Evolutionary conservation across 2,888 invertebrate genomes (phyloP).

Genomic region (Nomada ferruginata): DNA sequence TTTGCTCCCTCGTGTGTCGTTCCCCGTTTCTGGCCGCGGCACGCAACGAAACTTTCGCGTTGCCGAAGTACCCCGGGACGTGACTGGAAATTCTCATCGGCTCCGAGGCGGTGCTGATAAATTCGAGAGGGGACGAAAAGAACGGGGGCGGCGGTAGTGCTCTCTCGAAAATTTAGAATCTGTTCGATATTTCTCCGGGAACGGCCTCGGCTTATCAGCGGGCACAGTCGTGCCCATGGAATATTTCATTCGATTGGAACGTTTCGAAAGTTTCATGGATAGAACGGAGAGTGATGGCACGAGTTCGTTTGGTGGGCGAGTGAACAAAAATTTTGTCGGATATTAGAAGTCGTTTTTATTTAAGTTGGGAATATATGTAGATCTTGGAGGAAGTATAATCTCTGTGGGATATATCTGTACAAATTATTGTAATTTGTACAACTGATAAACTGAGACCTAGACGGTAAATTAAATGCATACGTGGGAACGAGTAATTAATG

Average conservation of each 20-base stretch:
- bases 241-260: not conserved
- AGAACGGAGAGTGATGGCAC: not conserved
- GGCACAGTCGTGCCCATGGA: not conserved
- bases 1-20: conserved; percentile 15
- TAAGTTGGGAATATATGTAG: too few species aligned
- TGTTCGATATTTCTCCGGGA: not conserved
- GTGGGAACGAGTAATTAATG: too few species aligned
- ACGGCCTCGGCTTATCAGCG: not conserved
- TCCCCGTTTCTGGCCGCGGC: not conserved
- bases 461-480: too few species aligned
- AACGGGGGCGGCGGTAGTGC: not conserved
- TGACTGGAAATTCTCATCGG: conserved; percentile 37
- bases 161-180: not conserved
- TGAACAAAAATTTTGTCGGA: not conserved
- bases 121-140: not conserved
- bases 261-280: not conserved
- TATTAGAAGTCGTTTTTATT: too few species aligned
- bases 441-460: too few species aligned
- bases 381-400: too few species aligned
- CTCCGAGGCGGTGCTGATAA: conserved; percentile 14
- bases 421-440: too few species aligned
- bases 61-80: conserved; percentile 27
- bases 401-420: too few species aligned
- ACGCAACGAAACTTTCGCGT: conserved; percentile 26
- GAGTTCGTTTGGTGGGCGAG: not conserved